These are phyloP conservation scores for Aspidoscelis tigris DNA, from an alignment of 2,113 vertebrate genomes.

Conservation along the genomic window DNA sequence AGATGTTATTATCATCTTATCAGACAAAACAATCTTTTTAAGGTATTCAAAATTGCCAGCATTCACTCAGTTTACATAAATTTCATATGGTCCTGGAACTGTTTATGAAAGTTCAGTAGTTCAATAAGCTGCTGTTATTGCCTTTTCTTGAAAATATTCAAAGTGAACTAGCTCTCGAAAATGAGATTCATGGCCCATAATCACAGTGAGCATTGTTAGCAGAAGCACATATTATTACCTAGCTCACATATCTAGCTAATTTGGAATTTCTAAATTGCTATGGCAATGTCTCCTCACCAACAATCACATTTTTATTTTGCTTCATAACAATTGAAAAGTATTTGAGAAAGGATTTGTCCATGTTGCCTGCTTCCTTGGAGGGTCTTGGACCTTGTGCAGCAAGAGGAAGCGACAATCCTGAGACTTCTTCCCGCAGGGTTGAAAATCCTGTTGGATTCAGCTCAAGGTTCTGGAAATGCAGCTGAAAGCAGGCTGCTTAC, in stretches of 20 bases:
- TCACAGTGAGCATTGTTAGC: constrained; percentile 10
- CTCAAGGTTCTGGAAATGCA: too few relatives aligned
- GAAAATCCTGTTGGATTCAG: too few relatives aligned
- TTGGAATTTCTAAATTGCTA: constrained; percentile 11
- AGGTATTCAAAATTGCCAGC: constrained; percentile 37
- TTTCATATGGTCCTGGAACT: constrained; percentile 11
- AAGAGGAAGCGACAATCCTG: too few relatives aligned
- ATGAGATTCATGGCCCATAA: constrained; percentile 33
- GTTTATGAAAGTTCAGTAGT: constrained; percentile 49
- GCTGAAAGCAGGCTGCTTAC: too few relatives aligned
- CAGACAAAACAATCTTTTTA: constrained; percentile 41
- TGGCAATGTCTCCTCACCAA: not conserved
- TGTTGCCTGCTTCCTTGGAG: too few relatives aligned
- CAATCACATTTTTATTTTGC: constrained; percentile 47
- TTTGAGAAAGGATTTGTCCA: not conserved
- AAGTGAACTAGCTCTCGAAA: constrained; percentile 41
- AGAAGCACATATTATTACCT: constrained; percentile 34
- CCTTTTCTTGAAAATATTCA: constrained; percentile 45
- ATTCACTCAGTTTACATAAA: constrained; percentile 29
- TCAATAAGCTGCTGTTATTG: constrained; percentile 43
- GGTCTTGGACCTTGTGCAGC: too few relatives aligned
- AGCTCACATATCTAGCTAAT: not conserved
- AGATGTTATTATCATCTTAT: constrained; percentile 27
- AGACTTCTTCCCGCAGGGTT: too few relatives aligned
- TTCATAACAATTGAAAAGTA: constrained; percentile 40